phyloP scores from a whole-genome alignment of 2,797 vertebrate species.

The Takifugu ocellatus region DNA sequence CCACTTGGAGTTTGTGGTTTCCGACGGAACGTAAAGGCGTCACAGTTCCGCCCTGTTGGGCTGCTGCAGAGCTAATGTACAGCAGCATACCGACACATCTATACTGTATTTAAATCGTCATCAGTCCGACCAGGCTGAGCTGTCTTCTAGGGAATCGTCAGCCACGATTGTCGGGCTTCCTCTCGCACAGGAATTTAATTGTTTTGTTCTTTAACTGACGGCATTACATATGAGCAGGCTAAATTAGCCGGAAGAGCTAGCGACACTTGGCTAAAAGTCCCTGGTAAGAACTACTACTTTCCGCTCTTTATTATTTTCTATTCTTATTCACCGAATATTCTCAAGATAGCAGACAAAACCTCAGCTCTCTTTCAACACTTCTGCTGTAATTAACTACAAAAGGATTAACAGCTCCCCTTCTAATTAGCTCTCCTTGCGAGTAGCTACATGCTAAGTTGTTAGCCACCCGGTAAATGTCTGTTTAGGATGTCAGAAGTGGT shows the following conservation, averaged over 20 bases:
- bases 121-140: neutral
- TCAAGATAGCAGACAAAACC: constrained; percentile 24
- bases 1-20: constrained; percentile 4
- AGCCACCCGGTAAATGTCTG: constrained; percentile 11
- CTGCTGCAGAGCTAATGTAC: constrained; percentile 42
- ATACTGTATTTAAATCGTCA: neutral
- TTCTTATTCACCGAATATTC: constrained; percentile 10
- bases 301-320: constrained; percentile 42
- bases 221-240: constrained; percentile 7
- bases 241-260: constrained; percentile 50
- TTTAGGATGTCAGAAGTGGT: constrained; percentile 4
- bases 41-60: constrained; percentile 57
- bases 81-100: constrained; percentile 45
- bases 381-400: neutral
- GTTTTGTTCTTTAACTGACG: neutral
- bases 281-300: constrained; percentile 61
- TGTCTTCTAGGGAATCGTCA: neutral
- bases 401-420: neutral
- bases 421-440: neutral
- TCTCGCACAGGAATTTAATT: neutral
- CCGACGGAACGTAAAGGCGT: constrained; percentile 50
- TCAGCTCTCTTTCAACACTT: neutral
- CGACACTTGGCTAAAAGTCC: constrained; percentile 53
- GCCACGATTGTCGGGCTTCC: neutral
- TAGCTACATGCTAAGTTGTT: constrained; percentile 9